A percentile compares a stretch with the other conserved stretches of the same genome.
phyloP scores from a whole-genome alignment of 2,113 vertebrate genomes.

The Chlamydotis undulata region DNA sequence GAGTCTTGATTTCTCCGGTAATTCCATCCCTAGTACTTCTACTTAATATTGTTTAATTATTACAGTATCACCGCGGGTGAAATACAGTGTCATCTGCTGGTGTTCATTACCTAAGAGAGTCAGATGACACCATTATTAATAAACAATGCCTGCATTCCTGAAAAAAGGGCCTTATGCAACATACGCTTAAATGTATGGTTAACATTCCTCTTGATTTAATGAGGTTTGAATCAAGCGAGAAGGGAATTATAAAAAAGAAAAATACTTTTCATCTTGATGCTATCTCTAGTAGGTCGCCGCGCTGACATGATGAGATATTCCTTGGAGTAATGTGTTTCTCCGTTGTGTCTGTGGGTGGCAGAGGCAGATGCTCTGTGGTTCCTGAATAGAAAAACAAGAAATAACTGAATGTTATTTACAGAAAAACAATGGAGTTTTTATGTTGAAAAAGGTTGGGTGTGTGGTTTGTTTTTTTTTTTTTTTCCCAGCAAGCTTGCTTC shows the following conservation, averaged over 20 bases:
- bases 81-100: neutral
- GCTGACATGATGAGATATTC: neutral
- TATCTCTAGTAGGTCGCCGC: rapidly evolving
- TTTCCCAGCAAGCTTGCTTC: neutral
- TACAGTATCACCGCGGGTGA: neutral
- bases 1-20: neutral
- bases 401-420: neutral
- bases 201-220: neutral
- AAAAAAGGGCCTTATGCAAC: neutral
- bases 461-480: no score
- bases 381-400: neutral
- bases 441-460: neutral
- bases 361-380: neutral
- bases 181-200: neutral
- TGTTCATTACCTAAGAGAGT: neutral
- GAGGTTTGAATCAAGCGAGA: neutral
- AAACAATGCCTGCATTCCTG: neutral
- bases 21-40: neutral
- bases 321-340: neutral
- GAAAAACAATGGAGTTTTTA: neutral
- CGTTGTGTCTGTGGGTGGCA: neutral
- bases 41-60: neutral
- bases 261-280: neutral
- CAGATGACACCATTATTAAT: neutral
- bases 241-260: neutral